Evolutionary conservation across 2,888 invertebrate species (phyloP).

Genomic region (Octonoba sinensis): DNA sequence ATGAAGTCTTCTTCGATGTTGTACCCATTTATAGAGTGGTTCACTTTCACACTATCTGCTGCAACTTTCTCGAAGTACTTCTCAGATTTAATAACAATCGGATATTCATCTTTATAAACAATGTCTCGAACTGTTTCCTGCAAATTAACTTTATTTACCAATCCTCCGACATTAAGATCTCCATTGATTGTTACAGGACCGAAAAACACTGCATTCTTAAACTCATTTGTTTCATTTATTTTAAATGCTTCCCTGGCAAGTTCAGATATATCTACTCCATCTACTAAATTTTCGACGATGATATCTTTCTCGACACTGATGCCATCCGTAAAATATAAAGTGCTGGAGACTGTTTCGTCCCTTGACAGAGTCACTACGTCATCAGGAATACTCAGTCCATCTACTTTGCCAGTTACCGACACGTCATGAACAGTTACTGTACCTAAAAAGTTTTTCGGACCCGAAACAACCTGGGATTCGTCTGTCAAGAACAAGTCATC

Average conservation of each 20-base stretch:
- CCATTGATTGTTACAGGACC: constrained; percentile 43
- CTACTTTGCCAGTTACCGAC: constrained; percentile 30
- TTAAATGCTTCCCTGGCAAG: constrained; percentile 41
- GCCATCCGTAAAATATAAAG: constrained; percentile 46
- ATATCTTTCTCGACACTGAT: constrained; percentile 44
- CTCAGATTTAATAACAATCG: constrained; percentile 36
- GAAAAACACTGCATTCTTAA: constrained; percentile 45
- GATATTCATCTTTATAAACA: constrained; percentile 36
- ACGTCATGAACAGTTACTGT: constrained; percentile 30
- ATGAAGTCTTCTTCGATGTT: constrained; percentile 49
- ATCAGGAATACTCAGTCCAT: constrained; percentile 51
- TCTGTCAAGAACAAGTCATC: constrained; percentile 49
- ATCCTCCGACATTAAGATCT: constrained; percentile 21
- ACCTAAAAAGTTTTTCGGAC: constrained; percentile 35
- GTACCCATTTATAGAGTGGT: constrained; percentile 45
- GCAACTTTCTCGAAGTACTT: constrained; percentile 44
- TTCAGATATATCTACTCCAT: constrained; percentile 57
- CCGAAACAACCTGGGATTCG: constrained; percentile 20
- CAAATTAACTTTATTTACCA: constrained; percentile 44
- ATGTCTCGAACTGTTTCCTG: constrained; percentile 32
- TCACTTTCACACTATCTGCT: constrained; percentile 18
- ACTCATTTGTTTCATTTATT: constrained; percentile 35
- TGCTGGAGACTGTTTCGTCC: constrained; percentile 37
- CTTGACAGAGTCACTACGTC: constrained; percentile 52
- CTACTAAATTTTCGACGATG: constrained; percentile 35